These are phyloP conservation scores for Pongo pygmaeus DNA, from an alignment of 2,113 vertebrate species.

Conservation along the genomic window DNA sequence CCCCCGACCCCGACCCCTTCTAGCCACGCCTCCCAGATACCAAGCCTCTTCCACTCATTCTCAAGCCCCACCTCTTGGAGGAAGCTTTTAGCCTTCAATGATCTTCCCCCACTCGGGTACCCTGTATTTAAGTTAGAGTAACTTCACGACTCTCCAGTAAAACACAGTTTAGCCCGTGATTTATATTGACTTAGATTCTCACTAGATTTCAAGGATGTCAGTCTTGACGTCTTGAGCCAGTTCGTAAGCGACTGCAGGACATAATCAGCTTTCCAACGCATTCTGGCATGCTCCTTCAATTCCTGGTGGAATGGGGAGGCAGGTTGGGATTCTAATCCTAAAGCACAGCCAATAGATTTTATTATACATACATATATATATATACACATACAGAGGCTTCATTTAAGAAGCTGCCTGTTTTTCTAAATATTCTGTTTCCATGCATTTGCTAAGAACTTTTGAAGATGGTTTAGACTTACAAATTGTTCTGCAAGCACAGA, in stretches of 20 bases:
- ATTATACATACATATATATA: not conserved
- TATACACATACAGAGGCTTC: not conserved
- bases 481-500: not conserved
- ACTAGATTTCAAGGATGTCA: slow-evolving; percentile 43
- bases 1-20: rapidly evolving
- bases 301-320: not conserved
- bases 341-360: slow-evolving; percentile 42
- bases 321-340: not conserved
- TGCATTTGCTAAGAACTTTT: slow-evolving; percentile 5
- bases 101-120: not conserved
- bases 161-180: slow-evolving; percentile 29
- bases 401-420: not conserved
- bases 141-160: not conserved
- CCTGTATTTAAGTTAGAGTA: not conserved
- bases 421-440: not conserved
- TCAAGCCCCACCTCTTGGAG: not conserved
- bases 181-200: slow-evolving; percentile 46
- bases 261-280: not conserved
- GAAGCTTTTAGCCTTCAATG: not conserved
- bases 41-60: not conserved
- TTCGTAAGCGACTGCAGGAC: not conserved
- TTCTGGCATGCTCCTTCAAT: not conserved
- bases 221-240: not conserved
- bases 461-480: not conserved
- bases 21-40: rapidly evolving